Percentiles rank a stretch among this genome's conserved stretches.
phyloP scores from a whole-genome alignment of 2,797 vertebrate species.

The Premnoplex brunnescens region DNA sequence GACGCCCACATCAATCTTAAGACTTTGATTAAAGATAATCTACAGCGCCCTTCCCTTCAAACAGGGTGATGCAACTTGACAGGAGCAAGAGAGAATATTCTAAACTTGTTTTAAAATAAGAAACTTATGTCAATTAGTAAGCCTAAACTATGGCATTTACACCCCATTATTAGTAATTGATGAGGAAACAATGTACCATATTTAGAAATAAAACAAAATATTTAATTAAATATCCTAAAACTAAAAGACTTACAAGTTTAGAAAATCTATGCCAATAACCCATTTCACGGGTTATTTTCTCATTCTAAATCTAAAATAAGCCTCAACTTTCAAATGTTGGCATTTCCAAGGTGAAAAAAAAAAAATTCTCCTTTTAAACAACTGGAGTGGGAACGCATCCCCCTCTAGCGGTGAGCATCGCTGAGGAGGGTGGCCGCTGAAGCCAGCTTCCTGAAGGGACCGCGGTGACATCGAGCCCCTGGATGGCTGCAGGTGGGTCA shows the following conservation, averaged over 20 bases:
- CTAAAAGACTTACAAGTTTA: neutral
- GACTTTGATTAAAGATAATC: neutral
- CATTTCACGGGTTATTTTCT: neutral
- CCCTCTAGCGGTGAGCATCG: neutral
- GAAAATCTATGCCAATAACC: neutral
- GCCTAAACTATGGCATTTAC: neutral
- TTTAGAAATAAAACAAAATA: neutral
- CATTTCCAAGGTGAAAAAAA: rapidly evolving
- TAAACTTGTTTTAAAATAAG: neutral
- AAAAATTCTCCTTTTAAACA: rapidly evolving
- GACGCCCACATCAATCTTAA: neutral
- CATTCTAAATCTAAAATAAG: neutral
- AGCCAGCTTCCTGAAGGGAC: rapidly evolving
- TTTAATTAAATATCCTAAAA: neutral
- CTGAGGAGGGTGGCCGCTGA: rapidly evolving
- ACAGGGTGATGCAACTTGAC: neutral
- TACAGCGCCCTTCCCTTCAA: neutral
- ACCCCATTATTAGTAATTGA: neutral
- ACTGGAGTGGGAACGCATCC: rapidly evolving
- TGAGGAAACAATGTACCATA: neutral
- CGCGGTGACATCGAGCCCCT: neutral
- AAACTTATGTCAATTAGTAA: neutral
- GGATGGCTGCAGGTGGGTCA: no score
- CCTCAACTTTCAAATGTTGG: rapidly evolving
- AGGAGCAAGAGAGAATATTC: neutral